Evolutionary conservation across 1,140 invertebrate species (phyloP), one percentile per base, ranked within the genome.

Genomic region (Trichoplusia ni): DNA sequence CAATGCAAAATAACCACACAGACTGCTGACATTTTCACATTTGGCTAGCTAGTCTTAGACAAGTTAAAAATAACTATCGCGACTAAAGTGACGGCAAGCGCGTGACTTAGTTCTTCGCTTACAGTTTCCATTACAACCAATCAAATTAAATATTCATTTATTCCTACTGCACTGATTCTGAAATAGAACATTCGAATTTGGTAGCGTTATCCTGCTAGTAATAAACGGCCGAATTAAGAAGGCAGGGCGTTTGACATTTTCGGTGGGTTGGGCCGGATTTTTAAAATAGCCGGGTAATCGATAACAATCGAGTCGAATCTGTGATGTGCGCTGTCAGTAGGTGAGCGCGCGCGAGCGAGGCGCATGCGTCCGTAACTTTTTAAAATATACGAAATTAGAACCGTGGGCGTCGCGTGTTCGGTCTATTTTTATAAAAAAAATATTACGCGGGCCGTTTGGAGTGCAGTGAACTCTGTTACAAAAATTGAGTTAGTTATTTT

Each of bases 1-100:
- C 23, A 60, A 60, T 60, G 58, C 58, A 60, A 60, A 47, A 47
- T 60, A 47, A 60, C 58, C 18, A 60, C 18, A 31, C n/a, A 14
- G 21, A 46, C 42, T 4, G 25, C 23, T 60, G 58, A 60, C 58
- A 60, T 60, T 60, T 83, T 83, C 73, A 60, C 69, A 63, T 69
- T 82, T 76, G 75, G 78, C 77, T 76, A 70, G 64, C 74, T 61
- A 61, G 65, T 66, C 73, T 80, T 77, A 79, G 80, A 80, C 75
- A 75, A 77, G 72, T 70, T 67, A 67, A 71, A 68, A 71, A 69
- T 66, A 66, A 64, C 60, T 64, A 53, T 66, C 7, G 21, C 11
- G 14, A 29, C 53, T 58, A 58, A 58, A 27, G 11, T 46, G 62
- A 46, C 53, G 42, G 46, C 23, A 51, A 70, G 67, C 81, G 77